Percentiles rank a stretch among this genome's conserved stretches.
Evolutionary conservation across 2,888 invertebrate genomes (phyloP).

Genomic region (Phyllotreta striolata): DNA sequence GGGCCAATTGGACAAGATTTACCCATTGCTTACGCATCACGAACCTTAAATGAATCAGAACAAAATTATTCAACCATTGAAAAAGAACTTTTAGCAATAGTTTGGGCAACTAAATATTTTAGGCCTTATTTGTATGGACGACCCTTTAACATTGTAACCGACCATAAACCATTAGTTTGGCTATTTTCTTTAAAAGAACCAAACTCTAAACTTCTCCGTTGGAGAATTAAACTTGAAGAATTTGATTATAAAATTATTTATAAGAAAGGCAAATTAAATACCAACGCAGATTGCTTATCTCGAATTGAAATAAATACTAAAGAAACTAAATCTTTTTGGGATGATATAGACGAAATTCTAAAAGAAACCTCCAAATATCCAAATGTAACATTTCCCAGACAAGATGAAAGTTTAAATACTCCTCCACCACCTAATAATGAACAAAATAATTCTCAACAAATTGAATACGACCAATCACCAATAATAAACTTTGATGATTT

Average conservation of each 20-base stretch:
- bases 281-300: conserved; percentile 28
- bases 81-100: conserved; percentile 39
- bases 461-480: no score
- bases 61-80: conserved; percentile 37
- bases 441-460: no score
- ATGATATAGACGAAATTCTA: no score
- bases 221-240: conserved; percentile 35
- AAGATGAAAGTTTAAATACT: no score
- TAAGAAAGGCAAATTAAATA: conserved; percentile 26
- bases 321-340: no score
- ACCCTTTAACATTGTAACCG: conserved; percentile 33
- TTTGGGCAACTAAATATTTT: conserved; percentile 41
- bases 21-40: conserved; percentile 37
- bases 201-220: conserved; percentile 34
- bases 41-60: conserved; percentile 23
- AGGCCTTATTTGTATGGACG: conserved; percentile 39
- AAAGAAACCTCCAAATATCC: no score
- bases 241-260: conserved; percentile 35
- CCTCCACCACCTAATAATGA: no score
- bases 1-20: conserved; percentile 34
- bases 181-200: conserved; percentile 35
- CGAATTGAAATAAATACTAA: no score
- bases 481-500: no score
- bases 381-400: no score
- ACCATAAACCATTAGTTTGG: conserved; percentile 38